A percentile compares a stretch with the other conserved stretches of the same genome.
Evolutionary conservation across 1,140 invertebrate genomes (phyloP).

Genomic region (Antheraea pernyi): DNA sequence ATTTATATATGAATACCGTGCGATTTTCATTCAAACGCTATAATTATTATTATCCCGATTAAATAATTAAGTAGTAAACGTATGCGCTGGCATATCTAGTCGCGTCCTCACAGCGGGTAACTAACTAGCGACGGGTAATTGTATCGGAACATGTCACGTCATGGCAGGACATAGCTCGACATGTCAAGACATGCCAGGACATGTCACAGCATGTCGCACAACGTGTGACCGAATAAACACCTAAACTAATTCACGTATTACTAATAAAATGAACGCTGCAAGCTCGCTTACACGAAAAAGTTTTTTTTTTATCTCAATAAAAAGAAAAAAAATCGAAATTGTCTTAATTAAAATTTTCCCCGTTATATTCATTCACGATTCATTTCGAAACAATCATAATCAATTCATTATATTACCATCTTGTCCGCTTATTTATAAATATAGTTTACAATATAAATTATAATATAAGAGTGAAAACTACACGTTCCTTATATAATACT

Average conservation of each 20-base stretch:
- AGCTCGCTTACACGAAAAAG: conserved; percentile 48
- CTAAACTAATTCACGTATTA: conserved; percentile 21
- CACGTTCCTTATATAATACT: conserved; percentile 67
- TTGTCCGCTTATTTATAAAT: conserved; percentile 65
- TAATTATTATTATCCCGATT: background rate
- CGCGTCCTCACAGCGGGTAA: conserved; percentile 4
- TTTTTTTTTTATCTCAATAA: conserved; percentile 24
- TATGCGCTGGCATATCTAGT: conserved; percentile 20
- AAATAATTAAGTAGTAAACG: conserved; percentile 25
- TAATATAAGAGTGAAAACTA: conserved; percentile 76
- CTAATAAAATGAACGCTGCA: conserved; percentile 58
- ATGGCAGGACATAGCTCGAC: no score
- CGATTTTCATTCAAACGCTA: background rate
- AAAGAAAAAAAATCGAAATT: conserved; percentile 28
- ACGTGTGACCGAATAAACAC: conserved; percentile 13
- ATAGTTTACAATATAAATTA: conserved; percentile 76
- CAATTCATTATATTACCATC: conserved; percentile 23
- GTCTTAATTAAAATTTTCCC: conserved; percentile 30
- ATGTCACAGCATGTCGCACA: conserved; percentile 16
- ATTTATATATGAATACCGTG: no score
- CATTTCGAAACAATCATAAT: background rate
- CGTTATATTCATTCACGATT: conserved; percentile 11
- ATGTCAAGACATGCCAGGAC: conserved; percentile 8
- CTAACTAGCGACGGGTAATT: conserved; percentile 1
- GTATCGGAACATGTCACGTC: background rate